phyloP scores from a whole-genome alignment of 1,140 invertebrate species.

The Atta cephalotes region DNA sequence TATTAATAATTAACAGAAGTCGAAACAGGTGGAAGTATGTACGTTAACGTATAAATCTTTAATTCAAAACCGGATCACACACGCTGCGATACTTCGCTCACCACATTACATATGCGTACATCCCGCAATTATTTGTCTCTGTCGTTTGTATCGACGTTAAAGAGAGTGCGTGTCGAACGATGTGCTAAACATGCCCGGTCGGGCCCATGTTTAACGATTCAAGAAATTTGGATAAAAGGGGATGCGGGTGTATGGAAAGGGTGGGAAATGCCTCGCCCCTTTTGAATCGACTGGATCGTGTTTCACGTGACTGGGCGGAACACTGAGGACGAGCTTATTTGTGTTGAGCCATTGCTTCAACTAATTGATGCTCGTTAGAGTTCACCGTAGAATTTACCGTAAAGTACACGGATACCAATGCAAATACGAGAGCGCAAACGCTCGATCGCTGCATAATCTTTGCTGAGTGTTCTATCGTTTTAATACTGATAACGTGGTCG shows the following conservation, averaged over 20 bases:
- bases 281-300: constrained; percentile 35
- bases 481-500: constrained; percentile 18
- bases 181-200: constrained; percentile 60
- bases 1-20: background rate
- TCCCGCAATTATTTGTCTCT: constrained; percentile 21
- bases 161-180: constrained; percentile 27
- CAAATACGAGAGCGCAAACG: constrained; percentile 39
- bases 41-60: background rate
- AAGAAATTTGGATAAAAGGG: constrained; percentile 42
- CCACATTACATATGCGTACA: background rate
- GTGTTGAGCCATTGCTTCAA: constrained; percentile 43
- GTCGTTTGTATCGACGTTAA: constrained; percentile 10
- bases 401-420: constrained; percentile 10
- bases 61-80: constrained; percentile 9
- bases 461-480: background rate
- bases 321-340: constrained; percentile 55
- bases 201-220: constrained; percentile 21
- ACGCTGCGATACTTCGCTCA: background rate
- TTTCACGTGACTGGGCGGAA: constrained; percentile 61
- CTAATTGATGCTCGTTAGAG: constrained; percentile 67
- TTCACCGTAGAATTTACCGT: constrained; percentile 48
- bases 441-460: constrained; percentile 35
- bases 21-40: background rate
- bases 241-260: background rate
- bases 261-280: constrained; percentile 1